A percentile compares a stretch with the other conserved stretches of the same genome.
Conservation (phyloP, 2,113 vertebrate species). For the Agelaius tricolor region DNA sequence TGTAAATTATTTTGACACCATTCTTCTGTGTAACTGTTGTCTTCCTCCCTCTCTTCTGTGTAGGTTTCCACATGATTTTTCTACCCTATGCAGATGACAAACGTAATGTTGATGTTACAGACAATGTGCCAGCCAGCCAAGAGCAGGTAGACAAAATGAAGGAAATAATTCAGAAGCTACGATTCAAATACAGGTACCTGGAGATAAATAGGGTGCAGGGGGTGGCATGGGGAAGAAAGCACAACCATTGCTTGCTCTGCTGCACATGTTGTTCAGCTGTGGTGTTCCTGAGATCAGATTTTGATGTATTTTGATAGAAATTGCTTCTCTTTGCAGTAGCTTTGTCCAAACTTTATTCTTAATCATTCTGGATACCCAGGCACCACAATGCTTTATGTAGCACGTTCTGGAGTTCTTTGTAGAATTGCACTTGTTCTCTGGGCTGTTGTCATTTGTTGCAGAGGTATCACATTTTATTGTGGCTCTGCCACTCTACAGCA, state of each 20-base stretch:
- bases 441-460: conserved; percentile 28
- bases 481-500: neutral
- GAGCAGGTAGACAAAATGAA: conserved; percentile 94
- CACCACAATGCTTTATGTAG: neutral
- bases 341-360: conserved; percentile 10
- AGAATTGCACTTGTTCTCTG: neutral
- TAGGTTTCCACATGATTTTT: conserved; percentile 90
- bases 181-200: conserved; percentile 89
- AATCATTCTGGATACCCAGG: neutral
- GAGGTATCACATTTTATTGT: conserved; percentile 19
- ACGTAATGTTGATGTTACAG: conserved; percentile 80
- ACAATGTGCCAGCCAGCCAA: conserved; percentile 76
- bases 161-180: conserved; percentile 87
- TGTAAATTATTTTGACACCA: neutral
- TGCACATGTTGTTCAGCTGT: neutral
- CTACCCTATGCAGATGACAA: conserved; percentile 92
- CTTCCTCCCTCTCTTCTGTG: neutral
- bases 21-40: neutral
- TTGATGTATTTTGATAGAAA: neutral
- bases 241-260: neutral
- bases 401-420: neutral
- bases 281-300: neutral
- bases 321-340: neutral
- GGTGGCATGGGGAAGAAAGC: neutral
- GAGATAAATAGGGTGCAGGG: neutral